Evolutionary conservation across 2,888 invertebrate genomes (phyloP).

Genomic region (Callosobruchus maculatus): DNA sequence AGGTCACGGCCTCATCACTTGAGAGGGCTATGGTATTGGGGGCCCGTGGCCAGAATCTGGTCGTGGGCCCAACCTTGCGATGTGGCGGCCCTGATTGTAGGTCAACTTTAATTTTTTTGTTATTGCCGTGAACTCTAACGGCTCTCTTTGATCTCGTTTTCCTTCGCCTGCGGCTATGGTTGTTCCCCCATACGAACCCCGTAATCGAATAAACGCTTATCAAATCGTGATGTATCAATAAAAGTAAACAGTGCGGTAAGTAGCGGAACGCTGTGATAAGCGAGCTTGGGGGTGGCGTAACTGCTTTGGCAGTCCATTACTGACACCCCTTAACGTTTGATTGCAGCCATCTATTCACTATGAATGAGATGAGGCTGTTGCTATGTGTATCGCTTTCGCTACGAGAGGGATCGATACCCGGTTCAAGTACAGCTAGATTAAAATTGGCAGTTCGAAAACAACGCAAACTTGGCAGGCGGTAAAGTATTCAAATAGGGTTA

Average conservation of each 20-base stretch:
- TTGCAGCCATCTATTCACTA: not conserved
- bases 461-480: too few relatives aligned
- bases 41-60: not conserved
- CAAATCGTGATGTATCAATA: conserved; percentile 26
- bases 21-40: too few relatives aligned
- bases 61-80: too few relatives aligned
- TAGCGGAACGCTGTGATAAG: conserved; percentile 15
- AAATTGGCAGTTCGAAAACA: not conserved
- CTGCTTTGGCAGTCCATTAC: conserved; percentile 18
- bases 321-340: conserved; percentile 7
- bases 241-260: conserved; percentile 28
- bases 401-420: not conserved
- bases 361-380: not conserved
- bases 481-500: too few relatives aligned
- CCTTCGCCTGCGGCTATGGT: not conserved
- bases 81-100: too few relatives aligned
- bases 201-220: not conserved
- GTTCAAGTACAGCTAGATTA: not conserved
- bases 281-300: not conserved
- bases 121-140: too few relatives aligned
- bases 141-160: too few relatives aligned
- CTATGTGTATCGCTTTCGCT: not conserved
- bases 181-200: not conserved
- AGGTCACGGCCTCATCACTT: too few relatives aligned
- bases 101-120: too few relatives aligned